Conservation (phyloP, 2,797 vertebrate species). For the Malurus leucopterus region DNA sequence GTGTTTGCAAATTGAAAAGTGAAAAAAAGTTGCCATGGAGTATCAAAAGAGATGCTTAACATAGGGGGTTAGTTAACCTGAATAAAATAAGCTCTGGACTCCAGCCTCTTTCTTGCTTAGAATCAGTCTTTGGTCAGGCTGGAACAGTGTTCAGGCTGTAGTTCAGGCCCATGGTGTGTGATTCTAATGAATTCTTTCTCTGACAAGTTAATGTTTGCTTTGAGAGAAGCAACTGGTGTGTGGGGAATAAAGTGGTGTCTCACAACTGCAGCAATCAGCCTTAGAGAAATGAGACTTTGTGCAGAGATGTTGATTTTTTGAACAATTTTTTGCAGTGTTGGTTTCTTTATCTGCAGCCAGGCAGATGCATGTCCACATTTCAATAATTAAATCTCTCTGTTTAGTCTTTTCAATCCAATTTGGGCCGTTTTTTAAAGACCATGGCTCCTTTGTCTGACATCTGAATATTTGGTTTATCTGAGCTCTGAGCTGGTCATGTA, state of each 20-base stretch:
- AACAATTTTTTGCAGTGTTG: background rate
- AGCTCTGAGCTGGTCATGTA: background rate
- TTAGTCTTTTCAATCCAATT: constrained; percentile 1
- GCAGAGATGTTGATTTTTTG: background rate
- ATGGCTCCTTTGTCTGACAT: background rate
- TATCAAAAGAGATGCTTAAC: background rate
- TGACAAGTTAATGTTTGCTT: background rate
- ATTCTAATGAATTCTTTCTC: background rate
- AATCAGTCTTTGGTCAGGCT: background rate
- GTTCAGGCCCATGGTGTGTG: background rate
- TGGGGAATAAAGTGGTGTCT: background rate
- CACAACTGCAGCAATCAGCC: background rate
- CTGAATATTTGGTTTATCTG: background rate
- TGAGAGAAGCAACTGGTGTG: background rate
- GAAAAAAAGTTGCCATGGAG: background rate
- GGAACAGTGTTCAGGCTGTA: background rate
- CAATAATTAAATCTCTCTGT: background rate
- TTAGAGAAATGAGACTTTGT: background rate
- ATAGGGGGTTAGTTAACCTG: background rate
- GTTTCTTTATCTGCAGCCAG: background rate
- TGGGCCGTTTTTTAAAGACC: background rate
- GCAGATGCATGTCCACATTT: background rate
- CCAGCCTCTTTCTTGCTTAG: background rate
- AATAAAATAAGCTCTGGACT: background rate
- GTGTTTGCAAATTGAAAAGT: background rate